Conservation (phyloP, 2,113 vertebrate genomes). For the Nematolebias whitei region DNA sequence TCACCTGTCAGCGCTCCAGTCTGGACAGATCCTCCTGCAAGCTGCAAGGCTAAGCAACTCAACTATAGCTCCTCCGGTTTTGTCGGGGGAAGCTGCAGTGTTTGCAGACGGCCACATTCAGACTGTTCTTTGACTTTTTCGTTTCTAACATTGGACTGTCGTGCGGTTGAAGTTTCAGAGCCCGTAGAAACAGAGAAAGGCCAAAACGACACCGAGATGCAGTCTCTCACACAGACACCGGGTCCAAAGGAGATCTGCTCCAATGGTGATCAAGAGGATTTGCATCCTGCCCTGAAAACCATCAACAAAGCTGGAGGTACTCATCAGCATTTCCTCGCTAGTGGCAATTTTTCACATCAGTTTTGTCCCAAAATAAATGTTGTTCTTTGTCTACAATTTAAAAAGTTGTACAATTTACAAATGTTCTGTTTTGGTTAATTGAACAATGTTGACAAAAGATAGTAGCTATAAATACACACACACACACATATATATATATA, state of each 20-base stretch:
- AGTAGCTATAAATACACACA: too few species aligned
- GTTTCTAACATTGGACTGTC: conserved; percentile 27
- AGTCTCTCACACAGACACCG: conserved; percentile 22
- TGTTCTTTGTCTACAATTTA: background rate
- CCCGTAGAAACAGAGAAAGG: conserved; percentile 47
- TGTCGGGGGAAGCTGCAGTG: conserved; percentile 37
- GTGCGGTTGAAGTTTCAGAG: conserved; percentile 59
- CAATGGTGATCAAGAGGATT: conserved; percentile 42
- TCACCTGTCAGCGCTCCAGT: conserved; percentile 76
- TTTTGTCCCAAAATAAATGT: background rate
- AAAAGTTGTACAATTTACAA: background rate
- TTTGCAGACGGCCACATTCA: conserved; percentile 25
- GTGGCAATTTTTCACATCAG: background rate
- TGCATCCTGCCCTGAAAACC: conserved; percentile 21
- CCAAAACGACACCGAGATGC: conserved; percentile 39
- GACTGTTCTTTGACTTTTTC: too few species aligned
- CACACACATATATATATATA: too few species aligned
- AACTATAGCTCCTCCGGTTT: conserved; percentile 49
- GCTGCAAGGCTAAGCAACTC: conserved; percentile 52
- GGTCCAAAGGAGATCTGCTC: conserved; percentile 47
- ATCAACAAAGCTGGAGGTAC: conserved; percentile 58
- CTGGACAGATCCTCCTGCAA: conserved; percentile 65
- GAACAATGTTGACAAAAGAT: background rate
- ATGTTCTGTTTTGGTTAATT: background rate
- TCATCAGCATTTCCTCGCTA: background rate